phyloP scores from a whole-genome alignment of 2,888 invertebrate genomes.

The Eristalis arbustorum region DNA sequence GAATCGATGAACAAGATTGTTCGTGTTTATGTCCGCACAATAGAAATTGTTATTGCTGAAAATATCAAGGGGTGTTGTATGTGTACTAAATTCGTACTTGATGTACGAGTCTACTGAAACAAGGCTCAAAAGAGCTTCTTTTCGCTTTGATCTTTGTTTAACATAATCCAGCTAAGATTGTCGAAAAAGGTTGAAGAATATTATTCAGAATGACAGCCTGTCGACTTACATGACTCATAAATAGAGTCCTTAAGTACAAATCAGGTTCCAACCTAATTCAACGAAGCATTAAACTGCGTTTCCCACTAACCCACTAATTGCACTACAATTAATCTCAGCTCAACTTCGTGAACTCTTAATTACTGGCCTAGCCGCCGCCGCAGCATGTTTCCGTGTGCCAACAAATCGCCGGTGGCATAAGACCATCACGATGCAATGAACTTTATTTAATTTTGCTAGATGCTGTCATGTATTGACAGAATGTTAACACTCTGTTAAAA shows the following conservation, averaged over 20 bases:
- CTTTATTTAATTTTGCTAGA: not conserved
- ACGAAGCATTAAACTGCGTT: not conserved
- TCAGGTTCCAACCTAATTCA: not conserved
- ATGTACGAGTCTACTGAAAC: no score
- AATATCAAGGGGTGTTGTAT: no score
- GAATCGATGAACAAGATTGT: no score
- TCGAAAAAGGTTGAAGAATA: no score
- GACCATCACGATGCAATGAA: not conserved
- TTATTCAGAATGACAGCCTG: not conserved
- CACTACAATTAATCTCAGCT: slow-evolving; percentile 9
- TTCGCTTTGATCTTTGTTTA: no score
- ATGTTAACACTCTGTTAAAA: not conserved
- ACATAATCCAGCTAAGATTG: no score
- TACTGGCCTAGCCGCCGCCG: not conserved
- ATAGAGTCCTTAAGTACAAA: not conserved
- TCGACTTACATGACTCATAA: not conserved
- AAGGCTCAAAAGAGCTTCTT: no score
- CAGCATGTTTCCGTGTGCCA: slow-evolving; percentile 1
- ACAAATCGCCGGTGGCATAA: not conserved
- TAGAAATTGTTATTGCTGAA: no score
- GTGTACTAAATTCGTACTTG: no score
- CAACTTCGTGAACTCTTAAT: slow-evolving; percentile 49
- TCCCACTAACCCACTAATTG: slow-evolving; percentile 17
- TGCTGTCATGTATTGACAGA: slow-evolving; percentile 4
- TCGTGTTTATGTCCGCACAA: no score